Evolutionary conservation across 2,888 invertebrate species (phyloP), one percentile per base, ranked within the genome.

Genomic region (Colostygia pectinataria): DNA sequence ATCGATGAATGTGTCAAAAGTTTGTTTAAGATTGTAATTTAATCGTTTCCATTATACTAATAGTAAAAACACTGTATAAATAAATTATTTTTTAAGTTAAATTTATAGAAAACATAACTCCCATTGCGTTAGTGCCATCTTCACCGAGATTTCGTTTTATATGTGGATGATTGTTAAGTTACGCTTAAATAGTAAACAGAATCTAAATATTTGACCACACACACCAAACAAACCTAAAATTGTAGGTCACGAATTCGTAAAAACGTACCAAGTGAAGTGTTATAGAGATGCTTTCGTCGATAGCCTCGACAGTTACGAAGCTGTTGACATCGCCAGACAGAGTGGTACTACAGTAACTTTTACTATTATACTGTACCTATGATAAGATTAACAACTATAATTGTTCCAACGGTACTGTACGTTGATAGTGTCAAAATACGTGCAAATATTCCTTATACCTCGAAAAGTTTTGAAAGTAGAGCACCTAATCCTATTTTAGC

Each of bases 361-460:
- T 38, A 32, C 31, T 27, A 9, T 14, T 18, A 20, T 12, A 32
- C 5, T 32, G 31, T 53, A 51, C 53, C 15, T 55, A 45, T 24
- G 32, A 34, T 49, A 53, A 60, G 55, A 55, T 42, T 23, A 23
- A 20, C 12, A 13, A 36, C 40, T 48, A 47, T 52, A 55, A 55
- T 57, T 50, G 41, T 28, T 14, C 15, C 40, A 59, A 62, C 59
- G 54, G 65, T 63, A 47, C 27, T 32, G 32, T 40, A 52, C 31
- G 31, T 42, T 48, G 64, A 65, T 64, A 62, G 57, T 61, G 49
- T 49, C 39, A 47, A 53, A 60, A 56, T 59, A 66, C 68, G 70
- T 68, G 71, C 63, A 68, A 70, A 74, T 63, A 66, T 46, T 47
- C 41, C 27, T 39, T 63, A 63, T 64, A 43, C 32, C 57, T 56